These are phyloP conservation scores for Heliconius eleuchia DNA, from an alignment of 1,140 invertebrate species.

Conservation along the genomic window DNA sequence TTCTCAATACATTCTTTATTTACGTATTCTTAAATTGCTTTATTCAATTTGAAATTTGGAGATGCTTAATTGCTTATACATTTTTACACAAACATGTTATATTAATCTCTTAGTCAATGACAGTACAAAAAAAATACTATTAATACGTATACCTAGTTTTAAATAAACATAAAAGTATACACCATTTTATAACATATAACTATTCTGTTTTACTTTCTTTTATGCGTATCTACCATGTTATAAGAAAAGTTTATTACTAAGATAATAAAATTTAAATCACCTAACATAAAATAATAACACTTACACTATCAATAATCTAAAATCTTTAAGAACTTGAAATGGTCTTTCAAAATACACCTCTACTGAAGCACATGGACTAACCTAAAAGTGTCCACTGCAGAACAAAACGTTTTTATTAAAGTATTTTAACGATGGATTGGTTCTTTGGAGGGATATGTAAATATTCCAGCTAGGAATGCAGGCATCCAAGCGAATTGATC, in stretches of 20 bases:
- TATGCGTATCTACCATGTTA: background rate
- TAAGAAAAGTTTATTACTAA: background rate
- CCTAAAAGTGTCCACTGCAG: background rate
- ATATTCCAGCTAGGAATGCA: slow-evolving; percentile 10
- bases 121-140: background rate
- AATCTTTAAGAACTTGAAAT: background rate
- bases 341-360: background rate
- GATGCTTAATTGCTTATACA: background rate
- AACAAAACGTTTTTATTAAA: background rate
- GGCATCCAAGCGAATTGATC: slow-evolving; percentile 9
- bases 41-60: background rate
- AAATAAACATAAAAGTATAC: background rate
- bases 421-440: slow-evolving; percentile 10
- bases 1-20: background rate
- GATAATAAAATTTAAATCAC: background rate
- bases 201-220: no score
- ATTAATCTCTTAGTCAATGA: background rate
- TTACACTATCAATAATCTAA: no score
- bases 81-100: background rate
- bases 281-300: background rate
- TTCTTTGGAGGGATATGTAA: slow-evolving; percentile 8
- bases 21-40: background rate
- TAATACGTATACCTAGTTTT: background rate
- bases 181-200: no score
- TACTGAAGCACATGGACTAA: background rate